phyloP scores from a whole-genome alignment of 2,888 invertebrate species.

The Ellobium chinense region DNA sequence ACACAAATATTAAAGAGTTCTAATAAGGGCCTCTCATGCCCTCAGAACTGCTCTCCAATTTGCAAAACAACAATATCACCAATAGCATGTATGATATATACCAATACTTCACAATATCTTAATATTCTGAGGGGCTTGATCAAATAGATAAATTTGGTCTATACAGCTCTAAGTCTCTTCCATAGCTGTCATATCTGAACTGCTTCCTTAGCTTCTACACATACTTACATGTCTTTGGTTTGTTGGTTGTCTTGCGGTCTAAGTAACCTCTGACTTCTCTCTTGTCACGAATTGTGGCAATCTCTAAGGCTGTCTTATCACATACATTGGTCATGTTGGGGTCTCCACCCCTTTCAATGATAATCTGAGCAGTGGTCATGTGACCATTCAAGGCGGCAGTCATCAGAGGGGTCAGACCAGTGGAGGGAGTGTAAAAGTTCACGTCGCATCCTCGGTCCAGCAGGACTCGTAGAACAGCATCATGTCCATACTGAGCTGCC shows the following conservation, averaged over 20 bases:
- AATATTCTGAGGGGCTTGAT: no score
- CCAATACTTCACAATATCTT: no score
- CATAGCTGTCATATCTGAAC: not conserved
- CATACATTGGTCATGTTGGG: conserved; percentile 76
- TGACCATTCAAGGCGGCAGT: conserved; percentile 78
- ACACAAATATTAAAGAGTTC: no score
- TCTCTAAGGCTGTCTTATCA: conserved; percentile 77
- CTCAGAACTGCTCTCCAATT: no score
- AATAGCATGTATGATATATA: no score
- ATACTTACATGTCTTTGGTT: conserved; percentile 69
- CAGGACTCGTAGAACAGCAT: conserved; percentile 75
- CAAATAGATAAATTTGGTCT: not conserved
- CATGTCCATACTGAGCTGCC: conserved; percentile 77
- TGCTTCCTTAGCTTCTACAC: no score
- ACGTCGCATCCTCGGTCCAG: conserved; percentile 76
- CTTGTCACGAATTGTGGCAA: conserved; percentile 72
- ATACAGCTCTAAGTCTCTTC: not conserved
- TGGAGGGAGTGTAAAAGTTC: conserved; percentile 75
- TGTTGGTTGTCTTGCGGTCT: conserved; percentile 77
- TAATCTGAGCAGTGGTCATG: conserved; percentile 78
- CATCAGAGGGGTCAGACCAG: conserved; percentile 78
- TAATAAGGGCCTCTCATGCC: no score
- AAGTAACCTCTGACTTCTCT: conserved; percentile 76
- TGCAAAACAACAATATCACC: no score
- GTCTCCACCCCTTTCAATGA: conserved; percentile 78